Percentiles rank a stretch among this genome's conserved stretches.
These are phyloP conservation scores for Jacana jacana DNA, from an alignment of 2,113 vertebrate genomes.

Conservation along the genomic window DNA sequence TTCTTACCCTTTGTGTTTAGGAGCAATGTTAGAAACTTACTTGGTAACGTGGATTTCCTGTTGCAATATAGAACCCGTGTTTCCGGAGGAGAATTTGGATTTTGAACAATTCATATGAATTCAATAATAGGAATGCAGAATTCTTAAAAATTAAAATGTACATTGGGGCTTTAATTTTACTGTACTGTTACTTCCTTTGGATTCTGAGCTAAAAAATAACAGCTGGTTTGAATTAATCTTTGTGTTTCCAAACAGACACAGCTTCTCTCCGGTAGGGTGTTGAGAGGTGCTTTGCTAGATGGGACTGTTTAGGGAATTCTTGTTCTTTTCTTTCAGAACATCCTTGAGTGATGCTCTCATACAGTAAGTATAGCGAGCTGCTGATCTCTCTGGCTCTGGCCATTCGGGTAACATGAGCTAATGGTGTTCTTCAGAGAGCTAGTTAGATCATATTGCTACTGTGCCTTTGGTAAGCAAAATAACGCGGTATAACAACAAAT, in stretches of 20 bases:
- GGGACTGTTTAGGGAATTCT: background rate
- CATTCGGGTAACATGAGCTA: background rate
- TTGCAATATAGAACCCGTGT: background rate
- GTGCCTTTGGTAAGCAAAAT: background rate
- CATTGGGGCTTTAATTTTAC: background rate
- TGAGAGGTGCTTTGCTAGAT: background rate
- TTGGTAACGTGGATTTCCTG: background rate
- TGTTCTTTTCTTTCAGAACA: background rate
- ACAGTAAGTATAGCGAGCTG: background rate
- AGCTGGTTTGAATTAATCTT: background rate
- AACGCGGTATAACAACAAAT: background rate
- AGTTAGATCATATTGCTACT: background rate
- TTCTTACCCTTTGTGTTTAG: background rate
- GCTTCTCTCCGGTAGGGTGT: rapidly evolving
- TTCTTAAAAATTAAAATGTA: background rate
- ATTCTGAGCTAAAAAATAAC: background rate
- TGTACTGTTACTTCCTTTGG: background rate
- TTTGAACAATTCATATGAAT: background rate
- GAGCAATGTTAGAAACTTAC: background rate
- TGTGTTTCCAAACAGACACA: background rate
- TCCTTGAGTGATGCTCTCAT: background rate
- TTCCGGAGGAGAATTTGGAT: background rate
- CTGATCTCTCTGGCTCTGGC: background rate
- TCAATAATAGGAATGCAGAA: background rate
- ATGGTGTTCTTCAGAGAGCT: background rate